Conservation (phyloP, 2,113 vertebrate species). For the Crotalus tigris region DNA sequence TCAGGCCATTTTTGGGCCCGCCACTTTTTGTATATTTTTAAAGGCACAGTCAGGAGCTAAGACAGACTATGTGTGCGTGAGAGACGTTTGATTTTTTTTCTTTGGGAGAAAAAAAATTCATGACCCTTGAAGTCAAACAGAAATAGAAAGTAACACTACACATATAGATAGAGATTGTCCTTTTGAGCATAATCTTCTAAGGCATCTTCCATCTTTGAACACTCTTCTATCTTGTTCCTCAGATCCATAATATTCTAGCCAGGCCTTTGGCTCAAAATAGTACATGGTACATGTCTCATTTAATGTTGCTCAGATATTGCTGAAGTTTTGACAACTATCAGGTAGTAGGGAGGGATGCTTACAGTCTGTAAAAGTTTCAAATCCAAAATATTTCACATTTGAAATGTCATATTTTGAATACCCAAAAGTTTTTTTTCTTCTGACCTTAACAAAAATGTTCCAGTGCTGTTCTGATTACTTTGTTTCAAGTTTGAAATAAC, state of each 20-base stretch:
- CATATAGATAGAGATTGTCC: neutral
- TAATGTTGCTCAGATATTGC: neutral
- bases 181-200: neutral
- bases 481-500: neutral
- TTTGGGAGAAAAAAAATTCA: neutral
- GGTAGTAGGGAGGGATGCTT: neutral
- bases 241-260: neutral
- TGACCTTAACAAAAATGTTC: neutral
- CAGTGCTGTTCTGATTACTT: neutral
- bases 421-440: neutral
- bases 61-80: neutral
- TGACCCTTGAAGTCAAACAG: neutral
- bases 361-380: neutral
- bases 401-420: neutral
- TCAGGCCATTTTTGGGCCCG: neutral
- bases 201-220: neutral
- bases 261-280: neutral
- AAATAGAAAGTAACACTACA: neutral
- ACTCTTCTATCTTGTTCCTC: neutral
- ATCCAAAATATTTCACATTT: neutral
- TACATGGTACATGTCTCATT: neutral
- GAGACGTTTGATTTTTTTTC: neutral
- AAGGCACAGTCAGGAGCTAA: neutral
- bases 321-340: neutral
- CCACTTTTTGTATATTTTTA: neutral